Base-by-base conservation (phyloP, 2,888 invertebrate species). In the Epicampocera succincta region DNA sequence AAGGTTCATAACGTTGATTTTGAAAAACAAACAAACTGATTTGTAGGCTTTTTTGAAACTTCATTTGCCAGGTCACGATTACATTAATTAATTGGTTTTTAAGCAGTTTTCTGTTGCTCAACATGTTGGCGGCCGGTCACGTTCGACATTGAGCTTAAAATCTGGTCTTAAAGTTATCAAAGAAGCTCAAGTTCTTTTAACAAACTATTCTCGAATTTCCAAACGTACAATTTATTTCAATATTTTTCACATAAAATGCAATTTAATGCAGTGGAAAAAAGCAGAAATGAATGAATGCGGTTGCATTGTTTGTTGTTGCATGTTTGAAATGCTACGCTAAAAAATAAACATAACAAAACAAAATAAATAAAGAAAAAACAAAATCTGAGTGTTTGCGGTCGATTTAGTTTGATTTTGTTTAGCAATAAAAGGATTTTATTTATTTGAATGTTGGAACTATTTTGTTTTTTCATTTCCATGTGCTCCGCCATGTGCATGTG, bases 361-460 rank as follows among this genome's bases (percentile, higher is more conserved):
- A 58, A 48, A 33, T 33, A 33, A 6, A 50, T 50, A 42, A 44
- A 54, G 44, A 38, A 9, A 21, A 15, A n/a, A n/a, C n/a, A n/a
- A n/a, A n/a, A n/a, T n/a, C 11, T 15, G 5, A 4, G 44, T 38
- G 6, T 56, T 46, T 54, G 44, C 13, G 46, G 54, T 46, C 46
- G 54, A 65, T 54, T 63, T 17, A 54, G n/a, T 54, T 65, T 58
- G 13, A 68, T 19, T 52, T 12, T 48, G 65, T 21, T 46, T 50
- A 38, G 56, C 42, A 52, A 78, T 78, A 65, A 78, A 78, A 78
- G 78, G 78, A 72, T 78, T 65, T 42, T 50, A 50, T 78, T 78
- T 71, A 50, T 71, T 58, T 21, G 38, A 25, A 48, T 42, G 11
- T 15, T 38, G 19, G 25, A 15, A 6, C 0, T 1, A 40, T 17